Base-by-base conservation (phyloP, 1,140 invertebrate genomes). In the Apis cerana region DNA sequence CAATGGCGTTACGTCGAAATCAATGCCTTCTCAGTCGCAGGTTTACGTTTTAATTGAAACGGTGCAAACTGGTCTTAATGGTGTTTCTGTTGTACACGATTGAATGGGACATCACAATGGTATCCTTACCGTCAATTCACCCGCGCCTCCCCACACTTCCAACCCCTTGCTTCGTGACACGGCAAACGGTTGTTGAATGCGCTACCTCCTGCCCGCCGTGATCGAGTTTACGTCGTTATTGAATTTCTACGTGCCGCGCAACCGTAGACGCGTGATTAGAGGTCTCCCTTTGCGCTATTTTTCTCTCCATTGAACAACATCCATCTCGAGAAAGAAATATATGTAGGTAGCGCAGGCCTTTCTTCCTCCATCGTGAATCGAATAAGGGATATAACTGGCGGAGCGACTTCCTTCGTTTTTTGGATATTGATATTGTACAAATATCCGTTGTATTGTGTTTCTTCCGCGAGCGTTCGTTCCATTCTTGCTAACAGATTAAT, bases 1-100 rank as follows among this genome's bases (percentile, higher is more conserved):
- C 48, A 27, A 11, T 48, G 21, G 48, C 10, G 27, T 48, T 58
- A 54, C 75, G 65, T 86, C 61, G 76, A 68, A 75, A 85, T 84
- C 80, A 84, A 87, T 86, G 81, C 69, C 81, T 58, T 84, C 72
- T 74, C 75, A 67, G 82, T 56, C 75, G 75, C 68, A 61, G 86
- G 82, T 88, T 80, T 88, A 88, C 85, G 87, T 88, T 88, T 88
- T 88, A 88, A 88, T 88, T 82, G 83, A 76, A 80, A 85, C 80
- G 83, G 75, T 85, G 86, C 84, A 82, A 87, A 85, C 75, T 71
- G 80, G 75, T 75, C 83, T 85, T 88, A 88, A 88, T 85, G 83
- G 83, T 88, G 83, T 88, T 88, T 88, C 87, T 88, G 83, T 88
- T 85, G 86, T 85, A 54, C 77, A 48, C 78, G 86, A 88, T 88